These are phyloP conservation scores for Chymomyza amoena DNA, from an alignment of 2,888 invertebrate genomes.

Conservation along the genomic window DNA sequence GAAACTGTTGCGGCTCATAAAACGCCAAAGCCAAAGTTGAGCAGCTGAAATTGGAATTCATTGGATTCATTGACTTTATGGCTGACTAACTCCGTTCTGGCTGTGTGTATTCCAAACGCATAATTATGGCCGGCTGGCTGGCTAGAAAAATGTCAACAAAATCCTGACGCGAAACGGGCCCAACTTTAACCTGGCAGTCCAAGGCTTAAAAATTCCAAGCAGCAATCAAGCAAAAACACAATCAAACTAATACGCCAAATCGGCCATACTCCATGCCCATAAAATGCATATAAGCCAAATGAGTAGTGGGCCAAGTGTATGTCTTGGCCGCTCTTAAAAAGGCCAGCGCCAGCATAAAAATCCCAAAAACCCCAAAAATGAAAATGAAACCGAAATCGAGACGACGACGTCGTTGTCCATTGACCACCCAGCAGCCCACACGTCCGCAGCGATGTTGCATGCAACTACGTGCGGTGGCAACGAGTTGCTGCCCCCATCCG, in stretches of 20 bases:
- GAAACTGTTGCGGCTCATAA: slow-evolving; percentile 23
- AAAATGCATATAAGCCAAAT: slow-evolving; percentile 57
- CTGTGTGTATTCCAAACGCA: neutral
- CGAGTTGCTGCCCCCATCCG: neutral
- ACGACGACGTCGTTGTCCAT: slow-evolving; percentile 19
- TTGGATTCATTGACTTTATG: neutral
- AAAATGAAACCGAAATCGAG: slow-evolving; percentile 29
- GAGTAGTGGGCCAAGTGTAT: slow-evolving; percentile 23
- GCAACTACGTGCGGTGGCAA: slow-evolving; percentile 53
- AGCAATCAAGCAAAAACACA: slow-evolving; percentile 17
- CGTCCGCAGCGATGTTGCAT: slow-evolving; percentile 5
- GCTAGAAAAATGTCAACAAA: neutral
- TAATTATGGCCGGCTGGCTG: neutral
- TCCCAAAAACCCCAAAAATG: slow-evolving; percentile 17
- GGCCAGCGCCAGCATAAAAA: neutral
- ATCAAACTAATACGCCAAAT: neutral
- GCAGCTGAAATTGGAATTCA: slow-evolving; percentile 4
- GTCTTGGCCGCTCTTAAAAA: slow-evolving; percentile 31
- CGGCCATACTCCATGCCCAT: slow-evolving; percentile 46
- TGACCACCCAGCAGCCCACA: slow-evolving; percentile 54
- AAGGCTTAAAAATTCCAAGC: slow-evolving; percentile 42
- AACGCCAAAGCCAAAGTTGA: slow-evolving; percentile 31
- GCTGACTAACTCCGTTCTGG: neutral
- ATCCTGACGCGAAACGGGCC: neutral
- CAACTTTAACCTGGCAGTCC: slow-evolving; percentile 18